Evolutionary conservation across 92 coral and sea anemone species (phyloP).

Genomic region (Siderastrea siderea): DNA sequence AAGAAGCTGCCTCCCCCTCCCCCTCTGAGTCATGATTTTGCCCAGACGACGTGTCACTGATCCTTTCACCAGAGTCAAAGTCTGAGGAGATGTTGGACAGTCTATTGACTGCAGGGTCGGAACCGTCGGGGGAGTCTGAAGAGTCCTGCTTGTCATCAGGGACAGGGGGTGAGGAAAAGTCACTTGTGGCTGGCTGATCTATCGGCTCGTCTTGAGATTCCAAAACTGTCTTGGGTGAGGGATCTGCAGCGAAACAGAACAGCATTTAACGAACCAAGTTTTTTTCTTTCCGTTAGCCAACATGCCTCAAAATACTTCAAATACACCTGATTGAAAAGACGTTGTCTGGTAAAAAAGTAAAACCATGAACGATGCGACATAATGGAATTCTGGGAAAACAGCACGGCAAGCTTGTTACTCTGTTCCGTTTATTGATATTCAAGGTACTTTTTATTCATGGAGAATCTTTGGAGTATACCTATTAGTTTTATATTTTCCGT

Average conservation of each 20-base stretch:
- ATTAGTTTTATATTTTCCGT: too few relatives aligned
- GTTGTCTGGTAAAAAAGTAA: too few relatives aligned
- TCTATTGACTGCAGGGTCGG: slow-evolving; percentile 9
- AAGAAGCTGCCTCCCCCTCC: slow-evolving; percentile 10
- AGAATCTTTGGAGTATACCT: too few relatives aligned
- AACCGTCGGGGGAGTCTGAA: background rate
- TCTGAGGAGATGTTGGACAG: slow-evolving; percentile 84
- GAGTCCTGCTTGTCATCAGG: background rate
- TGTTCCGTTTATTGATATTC: too few relatives aligned
- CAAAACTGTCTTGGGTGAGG: background rate
- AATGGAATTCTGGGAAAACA: too few relatives aligned
- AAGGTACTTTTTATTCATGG: too few relatives aligned
- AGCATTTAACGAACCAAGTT: background rate
- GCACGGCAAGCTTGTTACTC: too few relatives aligned
- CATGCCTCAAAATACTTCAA: too few relatives aligned
- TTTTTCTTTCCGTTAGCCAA: background rate
- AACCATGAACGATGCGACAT: too few relatives aligned
- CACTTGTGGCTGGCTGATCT: slow-evolving; percentile 17
- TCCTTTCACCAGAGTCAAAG: slow-evolving; percentile 77
- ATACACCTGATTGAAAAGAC: too few relatives aligned
- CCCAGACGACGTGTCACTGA: slow-evolving; percentile 17
- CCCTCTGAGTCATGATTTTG: slow-evolving; percentile 18
- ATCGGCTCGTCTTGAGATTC: background rate
- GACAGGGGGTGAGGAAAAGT: background rate
- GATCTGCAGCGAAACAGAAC: slow-evolving; percentile 7